phyloP scores from a whole-genome alignment of 2,797 vertebrate genomes.

The Hyperoplus immaculatus region DNA sequence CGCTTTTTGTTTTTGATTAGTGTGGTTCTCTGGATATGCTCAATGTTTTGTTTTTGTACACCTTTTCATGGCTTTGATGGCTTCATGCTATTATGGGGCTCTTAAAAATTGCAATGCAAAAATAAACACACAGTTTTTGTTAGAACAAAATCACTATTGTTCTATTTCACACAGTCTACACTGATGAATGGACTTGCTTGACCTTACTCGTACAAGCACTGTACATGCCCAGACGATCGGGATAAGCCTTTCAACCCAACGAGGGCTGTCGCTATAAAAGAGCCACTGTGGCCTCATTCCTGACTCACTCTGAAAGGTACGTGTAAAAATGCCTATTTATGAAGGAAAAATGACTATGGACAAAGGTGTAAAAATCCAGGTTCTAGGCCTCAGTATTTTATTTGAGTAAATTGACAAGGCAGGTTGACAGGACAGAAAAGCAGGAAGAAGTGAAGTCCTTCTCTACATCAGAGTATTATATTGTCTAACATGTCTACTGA shows the following conservation, averaged over 20 bases:
- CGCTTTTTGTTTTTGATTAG: constrained; percentile 48
- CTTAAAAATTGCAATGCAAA: constrained; percentile 27
- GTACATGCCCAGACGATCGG: constrained; percentile 16
- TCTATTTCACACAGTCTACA: constrained; percentile 14
- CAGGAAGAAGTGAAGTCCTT: too few relatives aligned
- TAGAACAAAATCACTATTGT: constrained; percentile 12
- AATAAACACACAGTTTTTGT: constrained; percentile 30
- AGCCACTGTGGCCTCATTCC: constrained; percentile 32
- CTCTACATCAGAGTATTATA: too few relatives aligned
- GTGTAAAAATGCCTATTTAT: too few relatives aligned
- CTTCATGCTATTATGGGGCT: constrained; percentile 36
- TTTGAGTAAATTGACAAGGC: too few relatives aligned
- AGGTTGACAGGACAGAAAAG: too few relatives aligned
- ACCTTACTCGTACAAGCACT: constrained; percentile 6
- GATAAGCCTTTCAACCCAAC: constrained; percentile 21
- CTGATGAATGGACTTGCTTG: constrained; percentile 1
- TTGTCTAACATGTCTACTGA: too few relatives aligned
- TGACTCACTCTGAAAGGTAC: too few relatives aligned
- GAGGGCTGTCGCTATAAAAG: not conserved
- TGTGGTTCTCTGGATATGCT: constrained; percentile 33
- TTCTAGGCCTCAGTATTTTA: too few relatives aligned
- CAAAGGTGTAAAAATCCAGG: too few relatives aligned
- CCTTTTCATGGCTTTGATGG: constrained; percentile 46
- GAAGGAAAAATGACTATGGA: too few relatives aligned
- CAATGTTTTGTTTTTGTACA: constrained; percentile 39